Percentiles rank a stretch among this genome's conserved stretches.
These are phyloP conservation scores for Ptychoptera albimana DNA, from an alignment of 2,888 invertebrate species.

Conservation along the genomic window DNA sequence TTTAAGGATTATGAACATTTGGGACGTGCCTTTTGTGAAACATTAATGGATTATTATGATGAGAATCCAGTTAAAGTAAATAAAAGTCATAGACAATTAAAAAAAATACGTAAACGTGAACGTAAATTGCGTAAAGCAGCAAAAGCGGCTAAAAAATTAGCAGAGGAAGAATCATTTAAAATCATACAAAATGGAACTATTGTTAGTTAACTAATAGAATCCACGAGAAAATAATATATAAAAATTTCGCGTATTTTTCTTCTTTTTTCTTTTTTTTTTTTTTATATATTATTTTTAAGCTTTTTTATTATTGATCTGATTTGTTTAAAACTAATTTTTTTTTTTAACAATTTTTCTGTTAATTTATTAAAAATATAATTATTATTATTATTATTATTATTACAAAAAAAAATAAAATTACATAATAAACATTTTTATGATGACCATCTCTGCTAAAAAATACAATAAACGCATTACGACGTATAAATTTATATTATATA, in stretches of 20 bases:
- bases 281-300: slow-evolving; percentile 8
- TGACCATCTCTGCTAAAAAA: no score
- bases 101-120: slow-evolving; percentile 29
- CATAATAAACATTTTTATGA: no score
- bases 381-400: no score
- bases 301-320: slow-evolving; percentile 3
- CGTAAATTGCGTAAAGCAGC: slow-evolving; percentile 29
- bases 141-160: slow-evolving; percentile 29
- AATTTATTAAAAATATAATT: no score
- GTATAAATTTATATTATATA: no score
- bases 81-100: slow-evolving; percentile 26
- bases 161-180: slow-evolving; percentile 19
- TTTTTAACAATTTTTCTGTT: no score
- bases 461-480: no score
- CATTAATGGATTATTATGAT: slow-evolving; percentile 79
- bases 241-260: neutral
- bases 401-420: no score
- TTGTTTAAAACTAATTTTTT: no score
- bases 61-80: slow-evolving; percentile 64
- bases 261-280: slow-evolving; percentile 9
- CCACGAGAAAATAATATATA: no score
- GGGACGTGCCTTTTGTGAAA: slow-evolving; percentile 84
- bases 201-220: no score
- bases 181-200: no score
- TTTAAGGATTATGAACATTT: slow-evolving; percentile 58